Percentiles rank a stretch among this genome's conserved stretches.
Conservation (phyloP, 2,888 invertebrate species). For the Biston betularia region DNA sequence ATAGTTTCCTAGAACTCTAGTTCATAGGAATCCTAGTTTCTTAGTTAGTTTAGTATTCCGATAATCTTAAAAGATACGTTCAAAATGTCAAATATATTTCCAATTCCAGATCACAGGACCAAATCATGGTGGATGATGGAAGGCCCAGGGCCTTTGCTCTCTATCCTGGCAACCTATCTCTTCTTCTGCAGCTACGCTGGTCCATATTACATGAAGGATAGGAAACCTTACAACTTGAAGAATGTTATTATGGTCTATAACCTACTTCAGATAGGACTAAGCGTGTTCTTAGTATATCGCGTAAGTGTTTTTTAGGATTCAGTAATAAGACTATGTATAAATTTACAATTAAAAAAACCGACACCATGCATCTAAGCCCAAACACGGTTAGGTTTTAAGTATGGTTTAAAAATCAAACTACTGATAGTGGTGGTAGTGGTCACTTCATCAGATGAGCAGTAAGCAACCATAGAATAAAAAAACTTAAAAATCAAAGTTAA, state of each 20-base stretch:
- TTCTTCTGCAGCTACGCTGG: slow-evolving; percentile 90
- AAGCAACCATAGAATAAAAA: no score
- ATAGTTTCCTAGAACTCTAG: no score
- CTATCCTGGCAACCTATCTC: slow-evolving; percentile 87
- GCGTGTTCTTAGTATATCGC: slow-evolving; percentile 86
- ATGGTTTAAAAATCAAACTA: no score
- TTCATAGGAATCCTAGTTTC: no score
- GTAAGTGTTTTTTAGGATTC: slow-evolving; percentile 46
- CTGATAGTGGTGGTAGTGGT: no score
- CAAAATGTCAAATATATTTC: background rate
- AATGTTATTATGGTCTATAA: slow-evolving; percentile 91
- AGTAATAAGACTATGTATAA: no score
- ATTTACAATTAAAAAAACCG: no score
- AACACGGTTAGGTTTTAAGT: no score
- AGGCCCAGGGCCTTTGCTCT: slow-evolving; percentile 88
- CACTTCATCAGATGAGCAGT: no score
- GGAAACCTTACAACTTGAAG: slow-evolving; percentile 89
- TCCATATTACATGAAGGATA: slow-evolving; percentile 89
- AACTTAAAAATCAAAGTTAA: no score
- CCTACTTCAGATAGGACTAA: slow-evolving; percentile 92
- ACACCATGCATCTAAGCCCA: no score
- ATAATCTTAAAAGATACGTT: background rate
- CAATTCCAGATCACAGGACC: slow-evolving; percentile 69
- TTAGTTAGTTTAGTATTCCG: no score
- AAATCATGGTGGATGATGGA: slow-evolving; percentile 90